Evolutionary conservation across 2,797 vertebrate species (phyloP).

Genomic region (Threskiornis aethiopicus): DNA sequence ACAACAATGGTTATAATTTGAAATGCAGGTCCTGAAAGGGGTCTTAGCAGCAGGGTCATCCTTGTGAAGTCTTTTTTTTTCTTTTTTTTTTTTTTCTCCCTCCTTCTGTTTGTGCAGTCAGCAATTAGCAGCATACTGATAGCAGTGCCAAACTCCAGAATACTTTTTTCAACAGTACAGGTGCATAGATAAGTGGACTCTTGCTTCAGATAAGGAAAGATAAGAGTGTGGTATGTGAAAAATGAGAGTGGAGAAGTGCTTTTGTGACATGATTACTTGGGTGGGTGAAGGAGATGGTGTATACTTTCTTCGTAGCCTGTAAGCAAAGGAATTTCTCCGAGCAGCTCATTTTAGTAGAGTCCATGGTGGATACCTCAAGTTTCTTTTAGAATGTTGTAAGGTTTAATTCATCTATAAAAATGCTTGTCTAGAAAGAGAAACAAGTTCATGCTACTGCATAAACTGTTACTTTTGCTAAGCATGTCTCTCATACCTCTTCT

Average conservation of each 20-base stretch:
- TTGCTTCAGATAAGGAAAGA: slow-evolving; percentile 6
- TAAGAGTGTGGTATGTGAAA: neutral
- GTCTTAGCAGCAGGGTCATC: neutral
- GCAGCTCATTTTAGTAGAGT: neutral
- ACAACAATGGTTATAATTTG: neutral
- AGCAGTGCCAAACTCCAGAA: neutral
- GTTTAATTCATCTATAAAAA: neutral
- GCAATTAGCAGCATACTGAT: neutral
- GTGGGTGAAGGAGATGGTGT: neutral
- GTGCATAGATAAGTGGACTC: neutral
- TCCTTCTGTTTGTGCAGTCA: neutral
- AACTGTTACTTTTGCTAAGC: neutral
- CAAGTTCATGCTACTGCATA: neutral
- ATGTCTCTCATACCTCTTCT: neutral
- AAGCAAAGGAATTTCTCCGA: neutral
- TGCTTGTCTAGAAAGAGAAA: neutral
- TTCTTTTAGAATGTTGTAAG: neutral
- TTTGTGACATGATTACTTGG: neutral
- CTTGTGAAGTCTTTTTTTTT: neutral
- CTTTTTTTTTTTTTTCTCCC: too few relatives aligned
- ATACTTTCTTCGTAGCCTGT: neutral
- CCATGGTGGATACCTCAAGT: fast-evolving
- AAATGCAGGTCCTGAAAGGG: neutral
- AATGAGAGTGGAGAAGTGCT: slow-evolving; percentile 23
- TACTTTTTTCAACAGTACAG: neutral